Evolutionary conservation across 1,140 invertebrate genomes (phyloP), one percentile per base, ranked within the genome.

Genomic region (Bursaphelenchus mucronatus): DNA sequence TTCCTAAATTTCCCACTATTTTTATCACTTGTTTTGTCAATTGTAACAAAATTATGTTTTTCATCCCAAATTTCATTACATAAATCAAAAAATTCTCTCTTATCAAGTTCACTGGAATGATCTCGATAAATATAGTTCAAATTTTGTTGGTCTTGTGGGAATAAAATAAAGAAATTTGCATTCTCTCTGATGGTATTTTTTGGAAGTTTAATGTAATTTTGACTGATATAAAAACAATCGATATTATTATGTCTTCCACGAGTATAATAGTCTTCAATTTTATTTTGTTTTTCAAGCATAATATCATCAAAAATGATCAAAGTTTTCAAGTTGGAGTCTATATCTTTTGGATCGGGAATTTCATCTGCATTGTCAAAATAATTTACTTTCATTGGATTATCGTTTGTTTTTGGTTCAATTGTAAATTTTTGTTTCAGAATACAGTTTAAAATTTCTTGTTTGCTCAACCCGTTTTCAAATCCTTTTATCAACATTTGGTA

Each of bases 271-370:
- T 53, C 47, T 71, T 68, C 68, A n/a, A 68, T 54, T 65, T 70
- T 68, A 71, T 70, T 68, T 71, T 68, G 67, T 55, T 68, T 68
- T 49, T 71, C 67, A 17, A 71, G 8, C n/a, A n/a, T n/a, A n/a
- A n/a, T n/a, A n/a, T n/a, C n/a, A n/a, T n/a, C n/a, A n/a, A n/a
- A n/a, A n/a, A 71, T 71, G n/a, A 71, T 71, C 8, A 68, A 39
- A 17, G 64, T 68, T 47, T 71, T 68, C 47, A 50, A 47, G 64
- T 68, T 70, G 0, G 64, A 55, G 61, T 68, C 67, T 39, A 68
- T 61, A 0, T 71, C 57, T 44, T 11, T 52, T 13, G 67, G 67
- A 43, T 71, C 68, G 4, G 68, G 68, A 55, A 69, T 72, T 15
- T 69, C 69, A 5, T 68, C 68, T 9, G 39, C 63, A 15, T 54